Evolutionary conservation across 2,888 invertebrate genomes (phyloP), one percentile per base, ranked within the genome.

Genomic region (Zonitis immaculata): DNA sequence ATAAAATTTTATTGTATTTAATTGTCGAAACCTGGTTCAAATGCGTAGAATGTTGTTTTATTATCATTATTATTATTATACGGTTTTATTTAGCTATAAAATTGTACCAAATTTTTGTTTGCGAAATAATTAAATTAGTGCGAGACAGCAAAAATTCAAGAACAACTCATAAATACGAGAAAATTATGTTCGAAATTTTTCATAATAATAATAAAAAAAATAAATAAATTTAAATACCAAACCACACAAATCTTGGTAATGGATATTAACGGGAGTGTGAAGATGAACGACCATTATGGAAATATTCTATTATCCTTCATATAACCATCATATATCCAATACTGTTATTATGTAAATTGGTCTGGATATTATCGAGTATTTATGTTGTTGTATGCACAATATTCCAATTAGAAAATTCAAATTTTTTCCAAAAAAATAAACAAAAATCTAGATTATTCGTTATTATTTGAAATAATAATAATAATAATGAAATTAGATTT

Each of bases 1-100:
- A 51, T 51, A 51, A 51, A 51, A 51, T 35, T 51, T 51, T 51
- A 51, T 51, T 32, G 46, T 51, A 46, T 51, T 51, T 51, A 51
- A 51, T 46, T 51, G 51, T 51, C 46, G 42, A 42, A 49, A 30
- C 39, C 49, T 43, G n/a, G n/a, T n/a, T n/a, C n/a, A n/a, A n/a
- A n/a, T n/a, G 28, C 42, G 16, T 43, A 49, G 42, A 49, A 49
- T 43, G 49, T 27, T 49, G 42, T 49, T 49, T 49, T 49, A 49
- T 49, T n/a, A n/a, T n/a, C n/a, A n/a, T n/a, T n/a, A n/a, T n/a
- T n/a, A n/a, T n/a, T n/a, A 25, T 43, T 43, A 6, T 18, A 39
- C 39, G 39, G 18, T 39, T 39, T 39, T 39, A 39, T 39, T 8
- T 22, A 22, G 22, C 6, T 35, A 35, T 16, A 20, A 20, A 39